These are phyloP conservation scores for Dysmachus trigonus DNA, from an alignment of 2,888 invertebrate genomes.

Conservation along the genomic window DNA sequence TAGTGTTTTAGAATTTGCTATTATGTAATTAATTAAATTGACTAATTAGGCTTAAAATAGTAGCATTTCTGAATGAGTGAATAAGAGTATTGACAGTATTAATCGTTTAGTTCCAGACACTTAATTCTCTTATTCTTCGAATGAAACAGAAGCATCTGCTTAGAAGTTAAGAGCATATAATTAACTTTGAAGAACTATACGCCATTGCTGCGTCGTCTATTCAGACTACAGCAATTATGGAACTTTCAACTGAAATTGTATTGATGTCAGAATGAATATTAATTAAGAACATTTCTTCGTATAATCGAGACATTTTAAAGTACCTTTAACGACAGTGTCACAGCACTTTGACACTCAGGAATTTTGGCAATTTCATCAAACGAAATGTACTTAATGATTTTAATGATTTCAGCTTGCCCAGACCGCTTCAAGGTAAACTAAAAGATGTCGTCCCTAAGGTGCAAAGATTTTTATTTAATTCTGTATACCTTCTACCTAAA, in stretches of 20 bases:
- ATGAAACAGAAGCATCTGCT: not conserved
- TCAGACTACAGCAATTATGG: not conserved
- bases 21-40: too few species aligned
- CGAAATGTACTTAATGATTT: not conserved
- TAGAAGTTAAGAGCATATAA: not conserved
- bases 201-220: not conserved
- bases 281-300: not conserved
- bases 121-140: not conserved
- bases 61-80: not conserved
- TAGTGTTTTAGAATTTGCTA: too few species aligned
- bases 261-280: not conserved
- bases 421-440: not conserved
- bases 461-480: not conserved
- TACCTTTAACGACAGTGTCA: not conserved
- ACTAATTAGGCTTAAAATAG: too few species aligned
- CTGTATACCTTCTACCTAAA: not conserved
- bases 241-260: not conserved
- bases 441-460: not conserved
- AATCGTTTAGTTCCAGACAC: not conserved
- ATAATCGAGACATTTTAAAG: not conserved
- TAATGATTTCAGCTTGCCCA: not conserved
- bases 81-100: not conserved
- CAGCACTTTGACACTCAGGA: not conserved
- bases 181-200: not conserved
- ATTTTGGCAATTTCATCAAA: not conserved